phyloP scores from a whole-genome alignment of 2,888 invertebrate genomes.

The Neocrepidodera transversa region DNA sequence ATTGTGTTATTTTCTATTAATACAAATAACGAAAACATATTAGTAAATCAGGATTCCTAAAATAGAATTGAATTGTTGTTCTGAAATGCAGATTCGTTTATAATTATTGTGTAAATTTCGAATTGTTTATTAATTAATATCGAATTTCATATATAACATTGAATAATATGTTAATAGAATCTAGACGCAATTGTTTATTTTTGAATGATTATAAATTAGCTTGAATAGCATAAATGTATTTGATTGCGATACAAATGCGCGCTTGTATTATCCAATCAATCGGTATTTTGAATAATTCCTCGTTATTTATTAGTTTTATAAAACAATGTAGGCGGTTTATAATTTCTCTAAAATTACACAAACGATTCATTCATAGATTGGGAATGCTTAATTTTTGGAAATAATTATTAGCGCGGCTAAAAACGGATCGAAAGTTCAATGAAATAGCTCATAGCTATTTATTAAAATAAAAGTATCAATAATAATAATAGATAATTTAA shows the following conservation, averaged over 20 bases:
- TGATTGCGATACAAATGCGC: not conserved
- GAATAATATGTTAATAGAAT: conserved; percentile 3
- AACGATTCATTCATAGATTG: too few species aligned
- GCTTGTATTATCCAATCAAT: conserved; percentile 2
- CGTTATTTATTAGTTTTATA: conserved; percentile 1
- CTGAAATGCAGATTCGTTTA: not conserved
- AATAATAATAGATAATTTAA: too few species aligned
- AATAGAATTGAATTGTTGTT: too few species aligned
- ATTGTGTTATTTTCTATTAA: too few species aligned
- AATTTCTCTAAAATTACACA: not conserved
- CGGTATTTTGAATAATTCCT: not conserved
- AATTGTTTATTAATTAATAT: conserved; percentile 11
- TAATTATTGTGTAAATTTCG: not conserved
- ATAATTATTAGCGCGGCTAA: too few species aligned
- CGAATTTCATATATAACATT: conserved; percentile 5
- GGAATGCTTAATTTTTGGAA: too few species aligned
- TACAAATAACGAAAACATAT: too few species aligned
- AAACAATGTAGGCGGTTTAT: not conserved
- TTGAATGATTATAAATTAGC: conserved; percentile 10
- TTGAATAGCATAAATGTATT: conserved; percentile 4
- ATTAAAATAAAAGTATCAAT: too few species aligned
- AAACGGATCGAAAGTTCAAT: too few species aligned
- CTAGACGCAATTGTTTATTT: conserved; percentile 10
- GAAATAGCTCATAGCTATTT: too few species aligned
- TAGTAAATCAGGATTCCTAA: too few species aligned